Evolutionary conservation across 2,888 invertebrate genomes (phyloP), one percentile per base, ranked within the genome.

Genomic region (Mimas tiliae): DNA sequence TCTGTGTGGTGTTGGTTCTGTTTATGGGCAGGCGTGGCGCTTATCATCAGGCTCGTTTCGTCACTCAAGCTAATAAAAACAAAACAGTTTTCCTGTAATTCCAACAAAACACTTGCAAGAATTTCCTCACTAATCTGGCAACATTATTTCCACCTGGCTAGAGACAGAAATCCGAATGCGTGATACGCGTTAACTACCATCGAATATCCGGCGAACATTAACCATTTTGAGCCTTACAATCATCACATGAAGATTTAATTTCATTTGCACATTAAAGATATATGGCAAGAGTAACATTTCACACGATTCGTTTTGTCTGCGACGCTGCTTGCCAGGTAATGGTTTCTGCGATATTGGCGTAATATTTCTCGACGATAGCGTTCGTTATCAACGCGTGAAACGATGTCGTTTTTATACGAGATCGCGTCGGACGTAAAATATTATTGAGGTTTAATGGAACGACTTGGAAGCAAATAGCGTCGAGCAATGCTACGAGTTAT

Each of bases 121-220:
- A 34, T 6, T 52, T 38, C 9, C 47, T 65, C 55, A 48, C 19
- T 58, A 12, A 58, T 8, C 34, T 65, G 67, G 53, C 63, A 65
- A 47, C 74, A 52, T 65, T 58, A 67, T 67, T 84, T 85, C 85
- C 87, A 90, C 89, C 89, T 89, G 88, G 82, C 82, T 80, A 82
- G 83, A 84, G 81, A 78, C 79, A 82, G 81, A 83, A 84, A 86
- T 85, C 81, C 86, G 78, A 86, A 89, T 82, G 84, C 87, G 88
- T 89, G 89, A 86, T 88, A 88, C 84, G 87, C 84, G 85, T 87
- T 89, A 88, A 89, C 86, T 88, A 87, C 86, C 78, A 68, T 70
- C 76, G 72, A 80, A 81, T 81, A 80, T 73, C 71, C 68, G 51
- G 50, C 63, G 38, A 51, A 27, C 55, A 66, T 64, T 78, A 73